Evolutionary conservation across 2,888 invertebrate species (phyloP).

Genomic region (Clistopyga incitator): DNA sequence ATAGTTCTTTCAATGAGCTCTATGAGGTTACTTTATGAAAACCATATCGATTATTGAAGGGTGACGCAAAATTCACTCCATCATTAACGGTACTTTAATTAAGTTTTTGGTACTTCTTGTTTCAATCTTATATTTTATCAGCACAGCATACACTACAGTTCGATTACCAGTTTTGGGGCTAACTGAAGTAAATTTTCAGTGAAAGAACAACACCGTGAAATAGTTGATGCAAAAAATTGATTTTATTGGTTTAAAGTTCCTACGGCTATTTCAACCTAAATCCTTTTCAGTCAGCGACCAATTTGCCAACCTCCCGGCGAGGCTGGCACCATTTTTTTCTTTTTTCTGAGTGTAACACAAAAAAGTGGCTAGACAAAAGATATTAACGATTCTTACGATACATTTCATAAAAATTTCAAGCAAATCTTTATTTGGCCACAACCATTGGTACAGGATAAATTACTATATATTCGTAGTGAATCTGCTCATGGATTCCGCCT

Average conservation of each 20-base stretch:
- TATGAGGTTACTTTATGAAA: not conserved
- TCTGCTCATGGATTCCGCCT: too few relatives aligned
- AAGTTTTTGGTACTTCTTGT: too few relatives aligned
- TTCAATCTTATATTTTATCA: not conserved
- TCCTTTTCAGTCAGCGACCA: not conserved
- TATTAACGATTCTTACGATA: too few relatives aligned
- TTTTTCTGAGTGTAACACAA: too few relatives aligned
- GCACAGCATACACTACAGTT: not conserved
- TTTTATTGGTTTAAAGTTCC: not conserved
- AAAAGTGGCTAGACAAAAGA: too few relatives aligned
- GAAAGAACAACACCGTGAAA: not conserved
- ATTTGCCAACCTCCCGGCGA: conserved; percentile 1
- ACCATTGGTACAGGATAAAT: too few relatives aligned
- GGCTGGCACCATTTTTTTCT: not conserved
- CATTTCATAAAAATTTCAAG: too few relatives aligned
- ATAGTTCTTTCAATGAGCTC: not conserved
- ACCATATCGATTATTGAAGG: too few relatives aligned
- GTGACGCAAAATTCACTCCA: not conserved
- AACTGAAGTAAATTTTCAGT: not conserved
- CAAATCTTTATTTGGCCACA: too few relatives aligned
- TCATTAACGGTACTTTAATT: not conserved
- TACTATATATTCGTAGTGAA: too few relatives aligned
- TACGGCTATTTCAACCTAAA: not conserved
- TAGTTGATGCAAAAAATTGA: not conserved
- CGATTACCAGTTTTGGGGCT: not conserved